Conservation (phyloP, 2,797 vertebrate species). For the Galagoides demidoff region DNA sequence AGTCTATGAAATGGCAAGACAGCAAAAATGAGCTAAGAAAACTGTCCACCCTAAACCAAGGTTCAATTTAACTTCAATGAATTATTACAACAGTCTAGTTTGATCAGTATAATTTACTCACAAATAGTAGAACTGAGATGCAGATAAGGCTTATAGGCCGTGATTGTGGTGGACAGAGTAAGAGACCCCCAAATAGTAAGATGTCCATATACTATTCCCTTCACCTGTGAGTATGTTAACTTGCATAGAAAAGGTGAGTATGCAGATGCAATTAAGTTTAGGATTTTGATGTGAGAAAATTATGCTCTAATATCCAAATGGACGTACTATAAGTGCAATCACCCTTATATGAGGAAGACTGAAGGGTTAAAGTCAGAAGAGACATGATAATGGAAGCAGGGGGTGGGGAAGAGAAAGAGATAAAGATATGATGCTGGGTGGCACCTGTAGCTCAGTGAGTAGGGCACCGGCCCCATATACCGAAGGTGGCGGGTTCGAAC, state of each 20-base stretch:
- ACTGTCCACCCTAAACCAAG: not conserved
- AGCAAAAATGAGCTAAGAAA: not conserved
- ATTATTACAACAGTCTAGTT: constrained; percentile 7
- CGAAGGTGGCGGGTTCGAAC: no score
- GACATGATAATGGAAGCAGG: not conserved
- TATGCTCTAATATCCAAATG: not conserved
- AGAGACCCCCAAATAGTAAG: not conserved
- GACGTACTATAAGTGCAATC: not conserved
- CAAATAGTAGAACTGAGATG: not conserved
- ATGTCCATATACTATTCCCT: not conserved
- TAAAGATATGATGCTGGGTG: not conserved
- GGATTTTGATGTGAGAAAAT: not conserved
- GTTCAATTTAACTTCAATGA: constrained; percentile 1
- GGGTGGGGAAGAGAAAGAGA: not conserved
- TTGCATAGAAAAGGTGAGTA: not conserved
- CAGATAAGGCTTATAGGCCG: not conserved
- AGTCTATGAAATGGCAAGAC: not conserved
- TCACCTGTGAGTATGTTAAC: not conserved
- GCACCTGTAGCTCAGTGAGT: no score
- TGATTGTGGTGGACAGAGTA: not conserved
- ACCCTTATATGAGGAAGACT: not conserved
- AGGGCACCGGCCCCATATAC: no score
- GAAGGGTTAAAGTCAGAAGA: not conserved
- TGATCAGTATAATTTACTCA: constrained; percentile 49
- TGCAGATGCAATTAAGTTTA: constrained; percentile 9